phyloP scores from a whole-genome alignment of 1,140 invertebrate species.

The Micrasema minimum region DNA sequence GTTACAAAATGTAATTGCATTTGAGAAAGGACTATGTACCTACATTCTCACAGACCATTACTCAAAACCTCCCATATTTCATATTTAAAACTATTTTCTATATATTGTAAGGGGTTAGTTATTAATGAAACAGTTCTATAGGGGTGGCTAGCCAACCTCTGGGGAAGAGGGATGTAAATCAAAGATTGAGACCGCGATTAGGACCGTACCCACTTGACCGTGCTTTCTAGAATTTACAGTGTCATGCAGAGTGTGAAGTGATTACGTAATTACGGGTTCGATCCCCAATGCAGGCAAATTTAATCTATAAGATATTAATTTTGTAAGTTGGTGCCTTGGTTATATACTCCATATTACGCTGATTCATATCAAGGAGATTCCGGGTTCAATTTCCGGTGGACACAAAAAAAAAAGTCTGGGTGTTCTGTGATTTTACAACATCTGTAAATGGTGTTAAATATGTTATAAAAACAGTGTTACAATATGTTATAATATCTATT shows the following conservation, averaged over 20 bases:
- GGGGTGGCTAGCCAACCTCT: slow-evolving; percentile 33
- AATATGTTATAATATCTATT: no score
- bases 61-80: slow-evolving; percentile 13
- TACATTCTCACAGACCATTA: not conserved
- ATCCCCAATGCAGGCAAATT: not conserved
- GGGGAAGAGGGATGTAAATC: slow-evolving; percentile 41
- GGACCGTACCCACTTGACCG: slow-evolving; percentile 41
- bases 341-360: not conserved
- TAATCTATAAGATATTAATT: not conserved
- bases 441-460: no score
- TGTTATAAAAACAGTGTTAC: no score
- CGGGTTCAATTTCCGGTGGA: not conserved
- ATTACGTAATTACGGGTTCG: slow-evolving; percentile 19
- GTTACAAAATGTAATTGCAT: no score
- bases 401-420: not conserved
- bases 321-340: not conserved
- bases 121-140: slow-evolving; percentile 51
- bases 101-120: slow-evolving; percentile 34
- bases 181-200: slow-evolving; percentile 43
- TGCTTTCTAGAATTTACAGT: slow-evolving; percentile 2
- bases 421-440: no score
- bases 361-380: not conserved
- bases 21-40: no score
- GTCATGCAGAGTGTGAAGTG: slow-evolving; percentile 9
- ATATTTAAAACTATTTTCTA: slow-evolving; percentile 31